Evolutionary conservation across 2,888 invertebrate genomes (phyloP), one percentile per base, ranked within the genome.

Genomic region (Hirtodrosophila histrioides): DNA sequence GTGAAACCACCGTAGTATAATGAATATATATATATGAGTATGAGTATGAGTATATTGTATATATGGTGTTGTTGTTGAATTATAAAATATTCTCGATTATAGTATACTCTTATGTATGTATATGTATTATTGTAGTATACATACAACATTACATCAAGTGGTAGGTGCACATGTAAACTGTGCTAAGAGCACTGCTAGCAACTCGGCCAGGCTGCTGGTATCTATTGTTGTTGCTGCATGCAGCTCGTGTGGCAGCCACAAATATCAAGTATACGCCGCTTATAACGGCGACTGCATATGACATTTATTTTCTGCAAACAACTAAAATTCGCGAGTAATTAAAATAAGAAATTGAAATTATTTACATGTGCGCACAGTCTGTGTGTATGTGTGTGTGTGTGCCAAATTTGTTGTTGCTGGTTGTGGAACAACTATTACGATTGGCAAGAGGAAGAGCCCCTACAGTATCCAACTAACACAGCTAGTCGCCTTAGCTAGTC

Each of bases 281-380:
- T 57, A 12, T 40, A 27, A 49, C 57, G 40, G 60, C 50, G 54
- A 53, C 53, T 68, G 71, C 61, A 69, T 65, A 64, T 82, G 65
- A 72, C 57, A 72, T 77, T 51, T 57, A 75, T 78, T 69, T 56
- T 48, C 33, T 36, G 60, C 39, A 48, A 56, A 61, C 76, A 65
- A 67, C 69, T 60, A 70, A 79, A 75, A 73, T 73, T 83, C 17
- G 70, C 75, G 70, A 83, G 78, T 82, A 82, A 82, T 82, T 82
- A 82, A 82, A 82, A 78, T 70, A 78, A 75, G 60, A 82, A 78
- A 58, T 61, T 62, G 39, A 63, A 75, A 64, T 64, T 64, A 53
- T 36, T n/a, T 37, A 1, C n/a, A 8, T 31, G 0, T 37, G 48
- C 17, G 17, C 17, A 2, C 17, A 17, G 17, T 17, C 17, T 69